These are phyloP conservation scores for Eriosoma lanigerum DNA, from an alignment of 1,140 invertebrate species.

Conservation along the genomic window DNA sequence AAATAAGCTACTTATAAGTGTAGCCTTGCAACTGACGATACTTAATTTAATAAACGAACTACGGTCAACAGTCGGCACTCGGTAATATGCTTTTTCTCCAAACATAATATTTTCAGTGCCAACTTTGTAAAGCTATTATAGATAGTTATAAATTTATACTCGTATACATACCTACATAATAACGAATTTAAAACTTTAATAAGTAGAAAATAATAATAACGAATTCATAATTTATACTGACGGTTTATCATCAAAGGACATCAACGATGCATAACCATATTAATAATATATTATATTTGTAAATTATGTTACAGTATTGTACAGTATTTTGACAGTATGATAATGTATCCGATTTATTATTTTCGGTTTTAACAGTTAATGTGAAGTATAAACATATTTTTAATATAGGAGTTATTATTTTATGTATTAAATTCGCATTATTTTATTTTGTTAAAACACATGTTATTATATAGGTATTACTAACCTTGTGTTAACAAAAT, in stretches of 20 bases:
- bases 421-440: too few relatives aligned
- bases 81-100: not conserved
- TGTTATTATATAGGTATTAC: too few relatives aligned
- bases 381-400: not conserved
- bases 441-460: too few relatives aligned
- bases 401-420: too few relatives aligned
- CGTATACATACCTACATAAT: too few relatives aligned
- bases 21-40: conserved; percentile 28
- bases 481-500: too few relatives aligned
- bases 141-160: not conserved
- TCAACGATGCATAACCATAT: not conserved
- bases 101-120: not conserved
- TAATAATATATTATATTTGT: too few relatives aligned
- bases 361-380: not conserved
- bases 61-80: too few relatives aligned
- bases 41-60: conserved; percentile 16
- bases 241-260: not conserved
- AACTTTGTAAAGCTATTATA: not conserved
- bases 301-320: not conserved
- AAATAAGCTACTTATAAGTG: conserved; percentile 19
- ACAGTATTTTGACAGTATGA: not conserved
- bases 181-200: too few relatives aligned
- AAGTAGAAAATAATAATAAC: not conserved
- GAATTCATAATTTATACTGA: not conserved
- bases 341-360: not conserved